phyloP scores from a whole-genome alignment of 1,140 invertebrate genomes.

The Pogonus chalceus region DNA sequence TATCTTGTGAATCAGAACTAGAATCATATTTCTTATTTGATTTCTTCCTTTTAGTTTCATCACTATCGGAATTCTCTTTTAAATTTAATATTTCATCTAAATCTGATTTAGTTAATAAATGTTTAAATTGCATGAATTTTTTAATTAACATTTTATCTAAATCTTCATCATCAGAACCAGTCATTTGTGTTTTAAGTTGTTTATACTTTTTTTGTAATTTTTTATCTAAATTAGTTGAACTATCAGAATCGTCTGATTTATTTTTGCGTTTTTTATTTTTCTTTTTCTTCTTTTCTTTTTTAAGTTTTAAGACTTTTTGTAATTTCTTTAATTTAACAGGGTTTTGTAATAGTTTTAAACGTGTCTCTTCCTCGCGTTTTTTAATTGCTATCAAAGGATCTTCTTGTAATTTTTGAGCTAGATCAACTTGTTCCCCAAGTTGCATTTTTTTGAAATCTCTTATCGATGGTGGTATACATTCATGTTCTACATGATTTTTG shows the following conservation, averaged over 20 bases:
- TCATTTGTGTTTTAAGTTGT: conserved; percentile 43
- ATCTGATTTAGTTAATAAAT: conserved; percentile 39
- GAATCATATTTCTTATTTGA: too few relatives aligned
- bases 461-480: conserved; percentile 65
- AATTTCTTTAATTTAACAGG: conserved; percentile 81
- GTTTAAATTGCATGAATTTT: conserved; percentile 42
- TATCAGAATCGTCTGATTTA: conserved; percentile 9
- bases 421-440: conserved; percentile 60
- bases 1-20: too few relatives aligned
- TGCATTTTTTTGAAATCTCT: conserved; percentile 45
- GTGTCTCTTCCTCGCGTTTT: conserved; percentile 72
- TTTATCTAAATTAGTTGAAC: neutral
- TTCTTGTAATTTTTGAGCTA: conserved; percentile 75
- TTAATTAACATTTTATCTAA: conserved; percentile 43
- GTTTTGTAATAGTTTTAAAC: conserved; percentile 73
- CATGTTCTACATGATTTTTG: conserved; percentile 63
- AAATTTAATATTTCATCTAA: conserved; percentile 39
- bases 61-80: conserved; percentile 30
- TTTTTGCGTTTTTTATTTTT: conserved; percentile 39
- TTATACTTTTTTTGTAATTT: conserved; percentile 22
- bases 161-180: conserved; percentile 39
- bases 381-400: conserved; percentile 82
- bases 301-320: conserved; percentile 58
- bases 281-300: conserved; percentile 41
- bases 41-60: conserved; percentile 27